phyloP scores from a whole-genome alignment of 1,140 invertebrate species.

The Drosophila nasuta region DNA sequence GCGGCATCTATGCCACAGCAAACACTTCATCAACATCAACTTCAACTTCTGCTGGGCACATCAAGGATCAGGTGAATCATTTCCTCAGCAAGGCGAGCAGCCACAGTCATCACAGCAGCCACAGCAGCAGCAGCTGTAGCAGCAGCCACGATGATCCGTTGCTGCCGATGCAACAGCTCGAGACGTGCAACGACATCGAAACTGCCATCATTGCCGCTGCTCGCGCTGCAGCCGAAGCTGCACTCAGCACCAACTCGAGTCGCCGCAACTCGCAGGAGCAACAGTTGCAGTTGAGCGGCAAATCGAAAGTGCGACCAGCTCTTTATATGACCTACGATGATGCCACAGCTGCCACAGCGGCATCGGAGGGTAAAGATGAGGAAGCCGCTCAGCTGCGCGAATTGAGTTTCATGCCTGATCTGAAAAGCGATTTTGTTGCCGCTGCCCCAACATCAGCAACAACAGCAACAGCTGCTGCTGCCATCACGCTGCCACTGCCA shows the following conservation, averaged over 20 bases:
- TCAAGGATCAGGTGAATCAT: slow-evolving; percentile 67
- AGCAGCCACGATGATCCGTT: slow-evolving; percentile 50
- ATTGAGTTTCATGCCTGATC: slow-evolving; percentile 67
- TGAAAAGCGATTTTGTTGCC: slow-evolving; percentile 27
- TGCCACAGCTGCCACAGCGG: neutral
- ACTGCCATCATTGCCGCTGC: slow-evolving; percentile 80
- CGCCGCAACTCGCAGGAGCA: slow-evolving; percentile 69
- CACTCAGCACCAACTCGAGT: slow-evolving; percentile 57
- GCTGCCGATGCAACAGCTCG: slow-evolving; percentile 67
- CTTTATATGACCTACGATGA: slow-evolving; percentile 47
- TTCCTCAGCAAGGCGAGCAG: slow-evolving; percentile 65
- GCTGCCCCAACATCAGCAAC: neutral
- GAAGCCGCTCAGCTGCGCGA: slow-evolving; percentile 56
- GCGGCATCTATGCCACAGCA: slow-evolving; percentile 66
- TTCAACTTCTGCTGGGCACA: neutral
- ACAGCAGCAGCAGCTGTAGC: slow-evolving; percentile 43
- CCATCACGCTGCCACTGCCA: neutral
- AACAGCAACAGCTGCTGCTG: neutral
- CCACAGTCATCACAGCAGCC: slow-evolving; percentile 45
- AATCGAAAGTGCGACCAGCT: slow-evolving; percentile 34
- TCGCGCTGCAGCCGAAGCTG: slow-evolving; percentile 67
- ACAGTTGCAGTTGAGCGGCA: slow-evolving; percentile 21
- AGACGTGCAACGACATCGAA: slow-evolving; percentile 82
- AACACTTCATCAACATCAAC: slow-evolving; percentile 1
- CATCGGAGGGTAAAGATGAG: slow-evolving; percentile 27